Percentiles rank a stretch among this genome's conserved stretches.
phyloP scores from a whole-genome alignment of 1,140 invertebrate genomes.

The Lasioglossum baleicum region DNA sequence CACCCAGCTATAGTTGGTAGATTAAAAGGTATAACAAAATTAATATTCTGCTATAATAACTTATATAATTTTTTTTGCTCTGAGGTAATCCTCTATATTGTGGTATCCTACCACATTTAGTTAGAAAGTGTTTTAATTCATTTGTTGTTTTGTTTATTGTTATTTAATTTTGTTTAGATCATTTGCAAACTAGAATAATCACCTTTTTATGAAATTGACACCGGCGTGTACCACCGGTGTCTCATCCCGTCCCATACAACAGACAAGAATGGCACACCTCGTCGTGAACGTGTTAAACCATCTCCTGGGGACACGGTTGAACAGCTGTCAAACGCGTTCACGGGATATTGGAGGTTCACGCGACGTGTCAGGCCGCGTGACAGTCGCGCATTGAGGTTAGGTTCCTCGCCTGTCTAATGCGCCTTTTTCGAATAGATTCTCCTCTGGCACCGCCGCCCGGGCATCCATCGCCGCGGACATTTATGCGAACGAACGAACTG shows the following conservation, averaged over 20 bases:
- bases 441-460: background rate
- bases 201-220: no score
- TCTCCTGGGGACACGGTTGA: no score
- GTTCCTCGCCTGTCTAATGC: conserved; percentile 56
- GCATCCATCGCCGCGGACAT: conserved; percentile 27
- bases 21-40: conserved; percentile 14
- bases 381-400: conserved; percentile 67
- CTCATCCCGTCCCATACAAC: no score
- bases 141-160: background rate
- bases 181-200: no score
- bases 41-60: conserved; percentile 17
- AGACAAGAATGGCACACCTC: no score
- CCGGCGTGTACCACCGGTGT: no score
- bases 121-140: conserved; percentile 7
- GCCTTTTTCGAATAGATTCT: conserved; percentile 63
- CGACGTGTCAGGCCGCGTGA: conserved; percentile 5
- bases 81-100: no score
- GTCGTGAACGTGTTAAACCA: no score
- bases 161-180: no score
- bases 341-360: background rate
- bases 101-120: conserved; percentile 2
- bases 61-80: conserved; percentile 3
- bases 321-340: conserved; percentile 19
- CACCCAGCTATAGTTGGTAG: conserved; percentile 18
- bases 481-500: conserved; percentile 30